Conservation (phyloP, 92 coral and sea anemone species). For the Epizoanthus stellaris region DNA sequence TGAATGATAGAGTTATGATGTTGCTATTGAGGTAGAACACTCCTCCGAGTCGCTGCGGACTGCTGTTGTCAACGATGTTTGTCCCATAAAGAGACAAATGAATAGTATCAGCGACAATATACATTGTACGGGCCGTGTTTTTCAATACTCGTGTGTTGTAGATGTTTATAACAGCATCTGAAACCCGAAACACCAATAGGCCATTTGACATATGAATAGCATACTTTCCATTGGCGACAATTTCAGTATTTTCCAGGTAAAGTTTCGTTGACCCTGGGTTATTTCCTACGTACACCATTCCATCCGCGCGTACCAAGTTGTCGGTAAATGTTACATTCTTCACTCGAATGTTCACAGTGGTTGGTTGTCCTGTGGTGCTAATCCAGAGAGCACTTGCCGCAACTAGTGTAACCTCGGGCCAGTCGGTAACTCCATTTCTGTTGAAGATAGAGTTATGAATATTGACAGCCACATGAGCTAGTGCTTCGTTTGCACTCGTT, state of each 20-base stretch:
- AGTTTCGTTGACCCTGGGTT: constrained; percentile 19
- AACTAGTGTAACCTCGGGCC: not conserved
- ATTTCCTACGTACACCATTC: constrained; percentile 24
- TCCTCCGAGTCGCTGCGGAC: constrained; percentile 12
- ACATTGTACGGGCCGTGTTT: constrained; percentile 14
- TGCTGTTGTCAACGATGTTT: constrained; percentile 10
- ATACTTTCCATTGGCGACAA: constrained; percentile 16
- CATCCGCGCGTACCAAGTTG: not conserved
- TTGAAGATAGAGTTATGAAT: constrained; percentile 44
- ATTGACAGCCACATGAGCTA: not conserved
- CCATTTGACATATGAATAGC: not conserved
- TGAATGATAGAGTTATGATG: not conserved
- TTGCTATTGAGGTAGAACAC: constrained; percentile 14
- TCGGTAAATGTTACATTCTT: constrained; percentile 32
- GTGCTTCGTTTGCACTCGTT: not conserved
- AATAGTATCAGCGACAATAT: not conserved
- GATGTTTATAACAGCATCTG: not conserved
- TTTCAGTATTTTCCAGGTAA: not conserved
- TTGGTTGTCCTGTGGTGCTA: not conserved
- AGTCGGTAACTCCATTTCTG: constrained; percentile 14
- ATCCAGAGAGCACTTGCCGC: not conserved
- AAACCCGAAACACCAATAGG: constrained; percentile 14
- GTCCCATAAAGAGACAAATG: constrained; percentile 3
- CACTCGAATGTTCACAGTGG: constrained; percentile 16
- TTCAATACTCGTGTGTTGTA: not conserved